Percentiles rank a stretch among this genome's conserved stretches.
Conservation (phyloP, 2,113 vertebrate genomes). For the Argyrosomus japonicus region DNA sequence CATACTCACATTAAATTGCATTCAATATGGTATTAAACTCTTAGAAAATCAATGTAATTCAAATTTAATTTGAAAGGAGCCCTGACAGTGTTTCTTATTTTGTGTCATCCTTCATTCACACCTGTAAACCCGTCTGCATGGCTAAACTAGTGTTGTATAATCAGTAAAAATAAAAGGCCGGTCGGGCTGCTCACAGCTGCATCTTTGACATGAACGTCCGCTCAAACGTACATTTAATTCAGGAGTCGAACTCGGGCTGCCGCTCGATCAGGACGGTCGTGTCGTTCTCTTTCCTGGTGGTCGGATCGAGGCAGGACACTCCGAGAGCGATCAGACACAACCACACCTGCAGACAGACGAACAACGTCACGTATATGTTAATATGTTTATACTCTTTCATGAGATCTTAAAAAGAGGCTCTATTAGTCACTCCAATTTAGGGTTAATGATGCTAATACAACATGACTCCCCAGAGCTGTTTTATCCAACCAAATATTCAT, state of each 20-base stretch:
- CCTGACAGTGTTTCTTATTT: too few relatives aligned
- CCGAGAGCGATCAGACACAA: conserved; percentile 90
- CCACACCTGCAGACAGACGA: conserved; percentile 83
- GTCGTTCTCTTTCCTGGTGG: conserved; percentile 82
- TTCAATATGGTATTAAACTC: too few relatives aligned
- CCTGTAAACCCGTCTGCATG: too few relatives aligned
- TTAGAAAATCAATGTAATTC: too few relatives aligned
- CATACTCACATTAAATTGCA: too few relatives aligned
- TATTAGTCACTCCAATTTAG: not conserved
- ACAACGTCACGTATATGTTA: not conserved
- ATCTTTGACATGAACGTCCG: not conserved
- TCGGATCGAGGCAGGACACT: conserved; percentile 84
- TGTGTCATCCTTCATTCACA: too few relatives aligned
- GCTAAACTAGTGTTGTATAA: not conserved
- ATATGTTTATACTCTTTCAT: not conserved
- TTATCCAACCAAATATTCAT: not conserved
- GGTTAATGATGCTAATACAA: not conserved
- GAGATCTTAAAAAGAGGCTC: too few relatives aligned
- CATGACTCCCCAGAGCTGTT: not conserved
- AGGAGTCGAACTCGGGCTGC: conserved; percentile 66
- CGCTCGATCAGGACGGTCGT: conserved; percentile 79
- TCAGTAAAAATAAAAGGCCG: not conserved
- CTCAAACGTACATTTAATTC: not conserved
- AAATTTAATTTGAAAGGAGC: too few relatives aligned
- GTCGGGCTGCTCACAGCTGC: conserved; percentile 10